Base-by-base conservation (phyloP, 2,888 invertebrate genomes). In the Lissonota sp. region DNA sequence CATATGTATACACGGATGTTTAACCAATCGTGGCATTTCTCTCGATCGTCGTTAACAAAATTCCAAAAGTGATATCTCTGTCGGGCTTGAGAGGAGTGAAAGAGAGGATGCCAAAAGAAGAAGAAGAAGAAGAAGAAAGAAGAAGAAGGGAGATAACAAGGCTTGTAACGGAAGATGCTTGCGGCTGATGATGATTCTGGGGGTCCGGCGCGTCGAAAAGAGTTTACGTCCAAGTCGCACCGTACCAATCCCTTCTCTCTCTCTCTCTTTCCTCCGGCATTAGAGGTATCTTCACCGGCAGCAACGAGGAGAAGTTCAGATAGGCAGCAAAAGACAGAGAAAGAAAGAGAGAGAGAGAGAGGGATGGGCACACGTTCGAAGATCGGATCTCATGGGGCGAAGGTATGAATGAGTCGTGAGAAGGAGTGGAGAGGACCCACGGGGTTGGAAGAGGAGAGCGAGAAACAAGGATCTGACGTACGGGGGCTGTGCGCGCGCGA, bases 351-450 rank as follows among this genome's bases (percentile, higher is more conserved):
- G 14, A 75, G 66, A 71, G 60, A 39, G 39, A 37, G 39, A 75
- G 69, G 64, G 67, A 69, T 58, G 60, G 69, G 69, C 55, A 74
- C 74, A 79, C 74, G 80, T 60, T 85, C 82, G 66, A 60, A 75
- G 89, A 90, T 90, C 85, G 84, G 86, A 88, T 89, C 90, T 89
- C 87, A 88, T 84, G 85, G 84, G 83, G 87, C 86, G 85, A 87
- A 79, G 87, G 87, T 88, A 90, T 91, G 91, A 90, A 91, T 90
- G 91, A 91, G 86, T 88, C 86, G 88, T 90, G 90, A 90, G 89
- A 90, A 90, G 26, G 88, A 85, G 73, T 63, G 76, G 83, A 85
- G 55, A 75, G 55, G 51, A 39, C 42, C 42, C 26, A 5, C 10
- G 4, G 67, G 64, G 46, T 69, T 46, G 39, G 69, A 16, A 51